Conservation (phyloP, 92 coral and sea anemone genomes). For the Umimayanthus chanpuru region DNA sequence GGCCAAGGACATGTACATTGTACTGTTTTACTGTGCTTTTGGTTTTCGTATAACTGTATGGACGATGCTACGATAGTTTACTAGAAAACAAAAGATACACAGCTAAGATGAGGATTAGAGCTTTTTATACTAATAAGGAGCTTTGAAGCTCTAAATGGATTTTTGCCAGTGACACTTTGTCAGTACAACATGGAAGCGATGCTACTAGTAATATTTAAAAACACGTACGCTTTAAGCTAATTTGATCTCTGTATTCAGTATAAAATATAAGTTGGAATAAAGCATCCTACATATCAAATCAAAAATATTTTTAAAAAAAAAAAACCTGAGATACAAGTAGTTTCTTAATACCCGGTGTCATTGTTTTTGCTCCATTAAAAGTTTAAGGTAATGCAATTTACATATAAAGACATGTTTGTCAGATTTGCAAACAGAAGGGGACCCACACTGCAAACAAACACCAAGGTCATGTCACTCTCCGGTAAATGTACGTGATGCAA, state of each 20-base stretch:
- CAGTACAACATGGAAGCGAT: background rate
- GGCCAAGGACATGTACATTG: background rate
- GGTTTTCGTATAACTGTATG: too few relatives aligned
- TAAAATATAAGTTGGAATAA: too few relatives aligned
- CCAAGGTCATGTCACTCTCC: background rate
- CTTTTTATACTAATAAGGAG: background rate
- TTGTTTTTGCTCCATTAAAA: background rate
- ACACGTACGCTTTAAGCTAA: too few relatives aligned
- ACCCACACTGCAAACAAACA: background rate
- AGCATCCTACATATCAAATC: too few relatives aligned
- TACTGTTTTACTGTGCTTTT: too few relatives aligned
- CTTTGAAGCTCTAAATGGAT: background rate
- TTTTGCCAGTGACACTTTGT: background rate
- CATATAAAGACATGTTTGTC: slow-evolving; percentile 4
- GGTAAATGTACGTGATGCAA: background rate
- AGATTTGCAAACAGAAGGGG: background rate
- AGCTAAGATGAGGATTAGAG: background rate
- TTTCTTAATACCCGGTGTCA: background rate
- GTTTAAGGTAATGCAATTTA: background rate
- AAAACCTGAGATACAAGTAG: too few relatives aligned
- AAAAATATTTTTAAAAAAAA: too few relatives aligned
- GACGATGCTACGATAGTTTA: too few relatives aligned
- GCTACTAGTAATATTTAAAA: too few relatives aligned
- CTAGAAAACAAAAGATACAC: background rate
- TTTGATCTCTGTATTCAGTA: background rate